A percentile compares a stretch with the other conserved stretches of the same genome.
Evolutionary conservation across 1,140 invertebrate genomes (phyloP).

Genomic region (Leptinotarsa texana): DNA sequence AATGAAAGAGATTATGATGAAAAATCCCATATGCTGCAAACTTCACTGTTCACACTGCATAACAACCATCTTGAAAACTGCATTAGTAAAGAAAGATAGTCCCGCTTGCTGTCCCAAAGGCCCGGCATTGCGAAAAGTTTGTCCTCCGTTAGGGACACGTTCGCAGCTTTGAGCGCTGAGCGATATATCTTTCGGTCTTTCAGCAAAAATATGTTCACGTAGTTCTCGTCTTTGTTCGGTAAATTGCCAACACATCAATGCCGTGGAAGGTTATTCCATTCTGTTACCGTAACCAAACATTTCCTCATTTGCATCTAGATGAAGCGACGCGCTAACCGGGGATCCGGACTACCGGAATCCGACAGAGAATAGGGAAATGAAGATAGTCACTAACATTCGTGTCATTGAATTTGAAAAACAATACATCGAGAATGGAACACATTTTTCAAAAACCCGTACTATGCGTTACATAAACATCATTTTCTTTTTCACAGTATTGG

Average conservation of each 20-base stretch:
- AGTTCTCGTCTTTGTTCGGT: conserved; percentile 26
- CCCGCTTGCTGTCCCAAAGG: background rate
- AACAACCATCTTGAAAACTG: too few relatives aligned
- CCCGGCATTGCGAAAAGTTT: background rate
- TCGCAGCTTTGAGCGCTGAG: conserved; percentile 15
- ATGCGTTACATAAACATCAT: too few relatives aligned
- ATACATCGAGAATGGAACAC: too few relatives aligned
- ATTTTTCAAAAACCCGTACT: too few relatives aligned
- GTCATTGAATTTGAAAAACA: too few relatives aligned
- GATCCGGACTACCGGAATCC: conserved; percentile 48
- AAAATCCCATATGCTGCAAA: too few relatives aligned
- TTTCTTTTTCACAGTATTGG: too few relatives aligned
- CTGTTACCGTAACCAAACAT: conserved; percentile 47
- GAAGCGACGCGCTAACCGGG: conserved; percentile 48
- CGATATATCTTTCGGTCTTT: conserved; percentile 26
- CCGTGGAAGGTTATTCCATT: conserved; percentile 37
- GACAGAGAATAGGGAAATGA: conserved; percentile 9
- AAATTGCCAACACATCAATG: conserved; percentile 38
- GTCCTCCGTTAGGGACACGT: conserved; percentile 11
- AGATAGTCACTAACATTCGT: too few relatives aligned
- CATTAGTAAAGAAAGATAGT: background rate
- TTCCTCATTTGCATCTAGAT: conserved; percentile 52
- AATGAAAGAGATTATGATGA: too few relatives aligned
- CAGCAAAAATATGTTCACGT: conserved; percentile 41
- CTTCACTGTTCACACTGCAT: background rate